phyloP scores from a whole-genome alignment of 1,140 invertebrate species.

The Sminthurides bifidus region DNA sequence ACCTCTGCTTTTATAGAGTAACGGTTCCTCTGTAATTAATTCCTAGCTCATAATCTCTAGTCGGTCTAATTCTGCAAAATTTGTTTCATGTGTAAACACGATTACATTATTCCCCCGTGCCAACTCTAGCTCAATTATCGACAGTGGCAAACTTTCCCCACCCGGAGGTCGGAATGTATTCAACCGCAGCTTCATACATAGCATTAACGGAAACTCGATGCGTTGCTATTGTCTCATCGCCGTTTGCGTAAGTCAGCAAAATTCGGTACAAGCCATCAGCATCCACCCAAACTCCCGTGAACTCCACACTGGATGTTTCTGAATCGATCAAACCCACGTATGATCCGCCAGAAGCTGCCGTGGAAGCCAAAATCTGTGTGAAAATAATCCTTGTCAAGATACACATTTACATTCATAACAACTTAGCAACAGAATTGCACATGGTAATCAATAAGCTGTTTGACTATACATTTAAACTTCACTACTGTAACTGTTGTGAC shows the following conservation, averaged over 20 bases:
- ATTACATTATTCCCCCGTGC: conserved; percentile 19
- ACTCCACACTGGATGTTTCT: conserved; percentile 11
- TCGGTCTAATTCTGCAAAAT: conserved; percentile 13
- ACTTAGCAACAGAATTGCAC: too few relatives aligned
- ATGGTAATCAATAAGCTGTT: too few relatives aligned
- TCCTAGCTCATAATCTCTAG: too few relatives aligned
- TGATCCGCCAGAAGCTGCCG: conserved; percentile 12
- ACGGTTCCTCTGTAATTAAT: too few relatives aligned
- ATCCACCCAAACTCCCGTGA: conserved; percentile 24
- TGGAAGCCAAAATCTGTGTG: not conserved
- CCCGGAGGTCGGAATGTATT: conserved; percentile 5
- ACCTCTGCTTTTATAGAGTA: too few relatives aligned
- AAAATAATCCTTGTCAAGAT: too few relatives aligned
- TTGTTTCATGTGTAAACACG: conserved; percentile 7
- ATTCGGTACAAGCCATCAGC: conserved; percentile 10
- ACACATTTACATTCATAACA: too few relatives aligned
- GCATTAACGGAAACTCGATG: conserved; percentile 12
- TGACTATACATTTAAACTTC: too few relatives aligned
- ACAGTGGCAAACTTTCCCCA: conserved; percentile 15
- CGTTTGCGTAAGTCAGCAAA: conserved; percentile 19
- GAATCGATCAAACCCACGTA: conserved; percentile 16
- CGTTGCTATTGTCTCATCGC: not conserved
- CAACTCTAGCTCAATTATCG: conserved; percentile 2
- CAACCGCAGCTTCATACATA: not conserved
- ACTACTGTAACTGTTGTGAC: too few relatives aligned